These are phyloP conservation scores for Stercorarius parasiticus DNA, from an alignment of 2,113 vertebrate genomes.

Conservation along the genomic window DNA sequence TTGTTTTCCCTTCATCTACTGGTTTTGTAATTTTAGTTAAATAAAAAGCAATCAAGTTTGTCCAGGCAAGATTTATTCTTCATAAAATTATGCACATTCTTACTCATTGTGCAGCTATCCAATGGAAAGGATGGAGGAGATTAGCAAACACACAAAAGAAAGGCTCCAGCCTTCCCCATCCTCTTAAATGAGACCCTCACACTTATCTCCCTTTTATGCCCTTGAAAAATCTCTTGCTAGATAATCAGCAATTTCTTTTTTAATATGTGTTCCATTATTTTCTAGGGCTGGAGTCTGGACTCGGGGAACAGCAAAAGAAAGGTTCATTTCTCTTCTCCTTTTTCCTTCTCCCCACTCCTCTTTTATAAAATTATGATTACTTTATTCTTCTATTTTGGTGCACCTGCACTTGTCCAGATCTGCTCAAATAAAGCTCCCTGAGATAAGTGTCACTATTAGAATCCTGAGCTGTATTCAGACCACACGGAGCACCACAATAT, in stretches of 20 bases:
- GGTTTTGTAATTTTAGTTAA: conserved; percentile 24
- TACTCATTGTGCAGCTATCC: not conserved
- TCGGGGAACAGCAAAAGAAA: not conserved
- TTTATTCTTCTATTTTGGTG: not conserved
- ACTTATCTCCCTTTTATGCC: conserved; percentile 4
- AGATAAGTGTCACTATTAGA: not conserved
- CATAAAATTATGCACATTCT: conserved; percentile 22
- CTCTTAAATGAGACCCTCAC: not conserved
- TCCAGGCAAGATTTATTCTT: not conserved
- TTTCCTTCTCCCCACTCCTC: not conserved
- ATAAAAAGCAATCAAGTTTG: conserved; percentile 40
- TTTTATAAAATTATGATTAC: not conserved
- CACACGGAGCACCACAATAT: not conserved
- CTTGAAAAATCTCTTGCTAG: not conserved
- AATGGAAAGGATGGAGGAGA: not conserved
- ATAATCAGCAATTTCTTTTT: conserved; percentile 19
- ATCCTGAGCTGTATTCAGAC: not conserved
- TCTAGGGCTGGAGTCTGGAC: not conserved
- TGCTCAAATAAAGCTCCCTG: not conserved
- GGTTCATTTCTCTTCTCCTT: not conserved
- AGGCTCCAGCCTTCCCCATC: not conserved
- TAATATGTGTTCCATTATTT: not conserved
- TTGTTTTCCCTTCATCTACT: conserved; percentile 24
- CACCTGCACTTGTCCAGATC: not conserved
- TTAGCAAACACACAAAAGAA: not conserved